Conservation (phyloP, 2,113 vertebrate species). For the Vicugna pacos region DNA sequence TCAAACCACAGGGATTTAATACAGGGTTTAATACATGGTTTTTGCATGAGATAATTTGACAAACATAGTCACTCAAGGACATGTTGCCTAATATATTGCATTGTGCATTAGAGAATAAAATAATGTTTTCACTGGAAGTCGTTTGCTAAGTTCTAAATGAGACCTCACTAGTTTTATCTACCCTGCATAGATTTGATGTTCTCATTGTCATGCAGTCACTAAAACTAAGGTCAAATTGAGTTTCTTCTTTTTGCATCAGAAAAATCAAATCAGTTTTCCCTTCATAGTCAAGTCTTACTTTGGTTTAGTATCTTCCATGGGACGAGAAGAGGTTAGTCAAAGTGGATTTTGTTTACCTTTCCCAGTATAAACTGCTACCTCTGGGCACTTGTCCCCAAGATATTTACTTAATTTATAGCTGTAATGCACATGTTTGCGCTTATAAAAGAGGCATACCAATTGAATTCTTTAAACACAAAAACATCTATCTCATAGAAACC, state of each 20-base stretch:
- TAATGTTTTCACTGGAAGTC: not conserved
- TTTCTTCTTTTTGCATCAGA: not conserved
- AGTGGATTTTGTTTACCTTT: conserved; percentile 39
- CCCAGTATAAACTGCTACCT: not conserved
- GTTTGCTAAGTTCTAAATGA: not conserved
- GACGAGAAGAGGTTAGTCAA: not conserved
- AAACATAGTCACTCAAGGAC: not conserved
- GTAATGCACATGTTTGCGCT: not conserved
- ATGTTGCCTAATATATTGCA: not conserved
- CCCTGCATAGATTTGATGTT: not conserved
- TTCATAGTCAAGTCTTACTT: not conserved
- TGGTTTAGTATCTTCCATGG: not conserved
- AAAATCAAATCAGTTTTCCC: not conserved
- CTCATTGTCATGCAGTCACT: not conserved
- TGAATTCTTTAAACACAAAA: conserved; percentile 38
- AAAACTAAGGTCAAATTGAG: not conserved
- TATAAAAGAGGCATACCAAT: conserved; percentile 8
- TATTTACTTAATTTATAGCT: conserved; percentile 27
- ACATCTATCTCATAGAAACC: not conserved
- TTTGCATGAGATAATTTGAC: not conserved
- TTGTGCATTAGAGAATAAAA: not conserved
- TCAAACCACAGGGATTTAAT: not conserved
- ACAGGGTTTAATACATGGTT: not conserved
- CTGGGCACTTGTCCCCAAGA: not conserved
- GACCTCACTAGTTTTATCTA: not conserved